These are phyloP conservation scores for Trinorchestia longiramus DNA, from an alignment of 1,140 invertebrate genomes.

Conservation along the genomic window DNA sequence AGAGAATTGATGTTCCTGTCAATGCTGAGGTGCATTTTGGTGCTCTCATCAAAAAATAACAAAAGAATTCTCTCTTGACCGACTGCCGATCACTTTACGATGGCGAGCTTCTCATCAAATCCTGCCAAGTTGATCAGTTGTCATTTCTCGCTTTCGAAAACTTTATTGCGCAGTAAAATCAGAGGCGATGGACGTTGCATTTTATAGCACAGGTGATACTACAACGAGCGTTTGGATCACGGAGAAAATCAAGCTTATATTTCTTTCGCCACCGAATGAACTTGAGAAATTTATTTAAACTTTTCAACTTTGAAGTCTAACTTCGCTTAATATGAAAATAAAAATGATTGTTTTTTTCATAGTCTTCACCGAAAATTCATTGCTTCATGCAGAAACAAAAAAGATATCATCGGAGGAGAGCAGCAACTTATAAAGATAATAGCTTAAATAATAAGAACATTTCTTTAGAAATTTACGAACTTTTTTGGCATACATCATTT, in stretches of 20 bases:
- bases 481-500: too few relatives aligned
- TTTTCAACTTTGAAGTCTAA: not conserved
- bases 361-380: not conserved
- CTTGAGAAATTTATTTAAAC: not conserved
- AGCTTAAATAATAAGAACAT: too few relatives aligned
- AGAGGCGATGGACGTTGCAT: not conserved
- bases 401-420: not conserved
- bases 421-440: not conserved
- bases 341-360: not conserved
- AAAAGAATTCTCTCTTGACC: not conserved
- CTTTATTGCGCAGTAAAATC: not conserved
- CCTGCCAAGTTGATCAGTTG: not conserved
- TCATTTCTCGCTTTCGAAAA: not conserved
- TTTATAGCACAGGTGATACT: not conserved
- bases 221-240: too few relatives aligned
- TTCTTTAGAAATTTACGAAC: too few relatives aligned
- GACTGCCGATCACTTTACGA: not conserved
- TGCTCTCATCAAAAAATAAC: not conserved
- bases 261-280: not conserved
- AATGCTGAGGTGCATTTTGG: not conserved
- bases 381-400: not conserved
- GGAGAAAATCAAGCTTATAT: not conserved
- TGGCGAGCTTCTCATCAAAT: not conserved
- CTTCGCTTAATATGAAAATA: not conserved
- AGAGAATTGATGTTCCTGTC: not conserved